Conservation (phyloP, 2,888 invertebrate species). For the Lasioglossum morio region DNA sequence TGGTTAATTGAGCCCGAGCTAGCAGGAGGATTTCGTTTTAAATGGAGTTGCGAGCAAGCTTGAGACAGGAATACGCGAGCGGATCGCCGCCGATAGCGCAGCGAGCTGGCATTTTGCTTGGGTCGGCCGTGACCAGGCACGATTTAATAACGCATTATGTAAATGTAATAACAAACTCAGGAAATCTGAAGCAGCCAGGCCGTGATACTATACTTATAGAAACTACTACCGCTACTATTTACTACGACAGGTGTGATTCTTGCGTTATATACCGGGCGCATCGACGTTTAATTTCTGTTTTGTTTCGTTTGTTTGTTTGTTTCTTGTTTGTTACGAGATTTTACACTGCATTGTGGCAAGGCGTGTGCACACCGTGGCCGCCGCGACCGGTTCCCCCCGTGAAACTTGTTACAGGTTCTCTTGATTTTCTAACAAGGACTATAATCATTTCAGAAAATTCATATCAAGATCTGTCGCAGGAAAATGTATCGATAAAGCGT, state of each 20-base stretch:
- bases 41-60: background rate
- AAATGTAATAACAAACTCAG: slow-evolving; percentile 83
- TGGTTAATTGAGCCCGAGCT: background rate
- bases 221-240: slow-evolving; percentile 76
- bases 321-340: slow-evolving; percentile 79
- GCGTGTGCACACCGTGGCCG: slow-evolving; percentile 44
- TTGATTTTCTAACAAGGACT: background rate
- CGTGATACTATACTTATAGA: slow-evolving; percentile 84
- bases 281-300: slow-evolving; percentile 70
- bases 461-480: background rate
- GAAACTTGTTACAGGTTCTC: slow-evolving; percentile 15
- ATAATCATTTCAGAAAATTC: background rate
- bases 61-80: slow-evolving; percentile 4
- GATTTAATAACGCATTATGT: slow-evolving; percentile 76
- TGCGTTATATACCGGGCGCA: slow-evolving; percentile 60
- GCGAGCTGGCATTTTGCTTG: slow-evolving; percentile 72
- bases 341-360: slow-evolving; percentile 68
- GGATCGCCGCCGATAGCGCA: slow-evolving; percentile 36
- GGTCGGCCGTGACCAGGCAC: slow-evolving; percentile 74
- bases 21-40: background rate
- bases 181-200: slow-evolving; percentile 85
- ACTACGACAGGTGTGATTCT: slow-evolving; percentile 65
- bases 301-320: slow-evolving; percentile 77
- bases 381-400: background rate
- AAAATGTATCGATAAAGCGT: background rate